Evolutionary conservation across 2,888 invertebrate genomes (phyloP), one percentile per base, ranked within the genome.

Genomic region (Drosophila putrida): DNA sequence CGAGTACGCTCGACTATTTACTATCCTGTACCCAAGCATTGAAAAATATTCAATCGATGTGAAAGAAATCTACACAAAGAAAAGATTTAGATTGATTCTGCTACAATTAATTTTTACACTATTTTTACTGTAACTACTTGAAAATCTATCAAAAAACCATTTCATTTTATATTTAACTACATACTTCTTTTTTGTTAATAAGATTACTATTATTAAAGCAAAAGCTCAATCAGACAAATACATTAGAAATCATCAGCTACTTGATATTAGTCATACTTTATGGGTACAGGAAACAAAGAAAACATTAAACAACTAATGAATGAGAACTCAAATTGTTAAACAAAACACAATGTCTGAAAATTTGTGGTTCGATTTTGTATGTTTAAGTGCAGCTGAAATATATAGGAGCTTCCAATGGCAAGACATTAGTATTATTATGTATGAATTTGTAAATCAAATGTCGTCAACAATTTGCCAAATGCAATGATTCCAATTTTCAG

Each of bases 1-100:
- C 81, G 70, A 74, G 66, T 43, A 54, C 41, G 71, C 78, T 75
- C 86, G 80, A 64, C 65, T 78, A 31, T 39, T 53, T 41, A 59
- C 38, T 62, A 27, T 71, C 80, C 76, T 76, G 64, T 76, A 80
- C 76, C 80, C 80, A 76, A 20, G 27, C 13, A 47, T 10, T 8
- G 5, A 35, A 20, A 13, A 10, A 5, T 15, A 43, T 10, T 35
- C 10, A 11, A 5, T 4, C 13, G 11, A 39, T 10, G 6, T 15
- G 28, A 28, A 13, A 8, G 11, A 53, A 38, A 20, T 9, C 13
- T 38, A 51, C 27, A 36, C 15, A 6, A 2, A 15, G 28, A 13
- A 3, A 6, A 15, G 5, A 28, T 36, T 13, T 8, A 11, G 9
- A 6, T 27, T 44, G 4, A 1, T 33, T 3, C 13, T 31, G 2